Conservation (phyloP, 2,113 vertebrate species). For the Microtus ochrogaster region DNA sequence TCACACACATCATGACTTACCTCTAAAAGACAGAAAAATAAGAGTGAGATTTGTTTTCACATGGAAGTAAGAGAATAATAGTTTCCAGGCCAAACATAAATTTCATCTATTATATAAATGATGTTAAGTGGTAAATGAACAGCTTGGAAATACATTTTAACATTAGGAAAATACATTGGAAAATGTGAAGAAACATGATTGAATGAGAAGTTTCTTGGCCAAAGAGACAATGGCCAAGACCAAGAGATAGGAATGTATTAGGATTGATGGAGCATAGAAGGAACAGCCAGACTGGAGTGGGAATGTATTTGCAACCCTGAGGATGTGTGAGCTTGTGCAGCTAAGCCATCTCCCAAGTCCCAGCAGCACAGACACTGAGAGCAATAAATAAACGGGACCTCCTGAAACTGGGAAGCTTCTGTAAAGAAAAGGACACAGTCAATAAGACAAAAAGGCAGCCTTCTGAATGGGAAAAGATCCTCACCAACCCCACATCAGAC, state of each 20-base stretch:
- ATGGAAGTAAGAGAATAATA: neutral
- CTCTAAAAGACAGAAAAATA: neutral
- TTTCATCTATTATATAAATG: neutral
- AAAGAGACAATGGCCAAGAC: neutral
- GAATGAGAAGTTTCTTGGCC: neutral
- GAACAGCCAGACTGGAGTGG: too few relatives aligned
- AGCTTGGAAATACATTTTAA: neutral
- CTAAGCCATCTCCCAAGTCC: neutral
- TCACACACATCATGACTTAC: neutral
- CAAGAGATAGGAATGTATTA: neutral
- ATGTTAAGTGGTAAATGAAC: neutral
- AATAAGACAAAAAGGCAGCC: too few relatives aligned
- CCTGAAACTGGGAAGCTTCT: too few relatives aligned
- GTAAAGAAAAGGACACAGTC: too few relatives aligned
- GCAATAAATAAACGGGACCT: too few relatives aligned
- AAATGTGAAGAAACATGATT: too few relatives aligned
- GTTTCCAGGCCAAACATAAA: neutral
- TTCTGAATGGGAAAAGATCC: too few relatives aligned
- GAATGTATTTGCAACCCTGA: neutral
- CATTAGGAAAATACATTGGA: neutral
- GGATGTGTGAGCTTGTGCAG: neutral
- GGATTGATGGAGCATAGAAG: neutral
- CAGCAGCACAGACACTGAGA: too few relatives aligned
- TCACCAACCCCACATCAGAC: too few relatives aligned
- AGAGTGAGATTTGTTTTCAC: neutral